Percentiles rank a stretch among this genome's conserved stretches.
These are phyloP conservation scores for Ylistrum balloti DNA, from an alignment of 1,140 invertebrate genomes.

Conservation along the genomic window DNA sequence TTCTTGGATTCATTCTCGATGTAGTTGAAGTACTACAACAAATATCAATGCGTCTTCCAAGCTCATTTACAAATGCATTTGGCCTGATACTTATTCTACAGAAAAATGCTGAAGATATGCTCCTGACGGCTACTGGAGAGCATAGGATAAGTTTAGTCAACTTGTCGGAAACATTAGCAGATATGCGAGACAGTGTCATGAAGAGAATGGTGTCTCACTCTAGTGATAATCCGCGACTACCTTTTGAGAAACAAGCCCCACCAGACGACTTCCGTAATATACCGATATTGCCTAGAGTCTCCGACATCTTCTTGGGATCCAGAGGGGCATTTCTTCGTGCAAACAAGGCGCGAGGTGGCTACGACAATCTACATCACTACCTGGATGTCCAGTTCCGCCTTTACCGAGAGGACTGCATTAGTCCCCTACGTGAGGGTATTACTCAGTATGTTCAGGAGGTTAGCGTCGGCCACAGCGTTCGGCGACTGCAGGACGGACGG, in stretches of 20 bases:
- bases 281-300: slow-evolving; percentile 66
- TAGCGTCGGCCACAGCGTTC: neutral
- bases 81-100: neutral
- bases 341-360: too few species aligned
- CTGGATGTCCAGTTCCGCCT: slow-evolving; percentile 90
- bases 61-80: neutral
- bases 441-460: slow-evolving; percentile 47
- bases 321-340: slow-evolving; percentile 72
- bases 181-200: neutral
- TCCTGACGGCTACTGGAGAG: neutral
- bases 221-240: neutral
- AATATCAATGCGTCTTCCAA: neutral
- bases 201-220: neutral
- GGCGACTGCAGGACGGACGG: slow-evolving; percentile 62
- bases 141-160: neutral
- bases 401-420: slow-evolving; percentile 87
- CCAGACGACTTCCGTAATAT: slow-evolving; percentile 75
- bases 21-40: neutral
- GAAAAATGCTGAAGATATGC: neutral
- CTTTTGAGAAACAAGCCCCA: slow-evolving; percentile 51
- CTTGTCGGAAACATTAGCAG: neutral
- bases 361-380: slow-evolving; percentile 86
- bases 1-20: neutral
- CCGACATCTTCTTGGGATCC: slow-evolving; percentile 59
- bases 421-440: slow-evolving; percentile 80